These are phyloP conservation scores for Helicoverpa assulta DNA, from an alignment of 2,888 invertebrate species.

Conservation along the genomic window DNA sequence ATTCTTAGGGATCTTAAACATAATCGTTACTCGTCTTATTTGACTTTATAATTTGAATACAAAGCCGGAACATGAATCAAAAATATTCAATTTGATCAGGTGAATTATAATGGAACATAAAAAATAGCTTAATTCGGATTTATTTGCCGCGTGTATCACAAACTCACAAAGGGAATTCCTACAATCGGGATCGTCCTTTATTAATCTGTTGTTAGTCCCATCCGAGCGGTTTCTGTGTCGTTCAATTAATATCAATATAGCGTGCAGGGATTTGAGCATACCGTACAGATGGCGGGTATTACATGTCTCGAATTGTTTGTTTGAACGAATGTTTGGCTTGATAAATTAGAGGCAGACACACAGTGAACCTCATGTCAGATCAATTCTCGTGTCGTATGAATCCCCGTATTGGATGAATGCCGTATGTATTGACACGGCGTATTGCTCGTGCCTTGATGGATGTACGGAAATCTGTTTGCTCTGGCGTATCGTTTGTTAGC, in stretches of 20 bases:
- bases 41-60: conserved; percentile 40
- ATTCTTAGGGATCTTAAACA: conserved; percentile 25
- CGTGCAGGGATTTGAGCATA: conserved; percentile 72
- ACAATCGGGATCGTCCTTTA: conserved; percentile 75
- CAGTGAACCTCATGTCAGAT: conserved; percentile 40
- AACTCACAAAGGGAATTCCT: conserved; percentile 81
- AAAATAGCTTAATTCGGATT: conserved; percentile 67
- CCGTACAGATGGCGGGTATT: conserved; percentile 62
- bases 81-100: conserved; percentile 46
- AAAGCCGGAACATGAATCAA: conserved; percentile 21
- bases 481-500: conserved; percentile 58
- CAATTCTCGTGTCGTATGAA: conserved; percentile 44
- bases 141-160: conserved; percentile 73
- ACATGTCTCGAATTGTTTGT: conserved; percentile 57
- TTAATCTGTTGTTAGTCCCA: conserved; percentile 80
- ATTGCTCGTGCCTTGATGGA: conserved; percentile 59
- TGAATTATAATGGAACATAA: conserved; percentile 33
- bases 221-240: conserved; percentile 72
- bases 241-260: conserved; percentile 85
- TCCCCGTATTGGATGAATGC: conserved; percentile 48
- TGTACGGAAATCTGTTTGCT: conserved; percentile 60
- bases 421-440: conserved; percentile 55
- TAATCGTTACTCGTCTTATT: conserved; percentile 37
- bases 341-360: conserved; percentile 64
- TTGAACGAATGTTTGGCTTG: conserved; percentile 57